A percentile compares a stretch with the other conserved stretches of the same genome.
phyloP scores from a whole-genome alignment of 2,797 vertebrate species.

The Cuculus canorus region DNA sequence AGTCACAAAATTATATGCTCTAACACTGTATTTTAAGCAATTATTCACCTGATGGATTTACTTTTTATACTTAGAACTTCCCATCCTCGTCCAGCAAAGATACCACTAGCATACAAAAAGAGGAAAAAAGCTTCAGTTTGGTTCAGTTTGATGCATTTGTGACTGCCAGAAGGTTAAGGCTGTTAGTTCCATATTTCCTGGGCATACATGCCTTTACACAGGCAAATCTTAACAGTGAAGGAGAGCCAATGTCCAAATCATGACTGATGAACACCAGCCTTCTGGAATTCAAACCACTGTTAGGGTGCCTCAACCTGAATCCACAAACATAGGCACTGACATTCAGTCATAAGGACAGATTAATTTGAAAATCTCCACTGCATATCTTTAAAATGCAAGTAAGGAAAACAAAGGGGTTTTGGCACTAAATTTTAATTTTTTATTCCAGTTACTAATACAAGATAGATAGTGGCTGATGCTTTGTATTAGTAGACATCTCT shows the following conservation, averaged over 20 bases:
- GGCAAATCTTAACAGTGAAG: background rate
- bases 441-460: background rate
- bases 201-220: background rate
- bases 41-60: background rate
- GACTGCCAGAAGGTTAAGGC: background rate
- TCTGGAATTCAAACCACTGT: background rate
- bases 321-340: background rate
- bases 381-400: background rate
- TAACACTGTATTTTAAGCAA: background rate
- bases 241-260: background rate
- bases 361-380: background rate
- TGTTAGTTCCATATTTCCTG: background rate
- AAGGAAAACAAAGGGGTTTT: background rate
- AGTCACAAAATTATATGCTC: background rate
- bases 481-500: background rate
- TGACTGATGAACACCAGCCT: background rate
- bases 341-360: background rate
- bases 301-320: background rate
- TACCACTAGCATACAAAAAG: background rate
- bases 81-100: background rate
- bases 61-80: background rate
- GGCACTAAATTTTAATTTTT: background rate
- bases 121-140: background rate
- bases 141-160: background rate
- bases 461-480: background rate